phyloP scores from a whole-genome alignment of 2,888 invertebrate species.

The Harpalus rufipes region DNA sequence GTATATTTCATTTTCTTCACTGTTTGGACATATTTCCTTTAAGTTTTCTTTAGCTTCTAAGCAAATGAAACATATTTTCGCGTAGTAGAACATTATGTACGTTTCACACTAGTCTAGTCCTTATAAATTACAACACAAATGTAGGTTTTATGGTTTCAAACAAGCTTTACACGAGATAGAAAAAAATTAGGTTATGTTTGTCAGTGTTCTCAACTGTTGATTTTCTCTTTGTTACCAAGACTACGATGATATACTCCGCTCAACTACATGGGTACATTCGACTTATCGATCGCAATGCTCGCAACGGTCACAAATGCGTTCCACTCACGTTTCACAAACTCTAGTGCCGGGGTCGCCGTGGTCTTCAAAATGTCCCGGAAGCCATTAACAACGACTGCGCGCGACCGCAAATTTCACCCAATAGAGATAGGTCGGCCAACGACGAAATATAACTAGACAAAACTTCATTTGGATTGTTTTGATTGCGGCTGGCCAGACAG shows the following conservation, averaged over 20 bases:
- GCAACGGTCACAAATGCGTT: too few relatives aligned
- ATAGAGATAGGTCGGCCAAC: too few relatives aligned
- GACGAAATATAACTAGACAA: too few relatives aligned
- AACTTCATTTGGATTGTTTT: too few relatives aligned
- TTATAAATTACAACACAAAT: conserved; percentile 1
- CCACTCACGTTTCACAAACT: too few relatives aligned
- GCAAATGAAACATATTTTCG: conserved; percentile 4
- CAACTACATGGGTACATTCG: background rate
- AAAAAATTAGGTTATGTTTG: background rate
- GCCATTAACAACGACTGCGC: too few relatives aligned
- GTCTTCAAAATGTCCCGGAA: too few relatives aligned
- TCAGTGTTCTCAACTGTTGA: background rate
- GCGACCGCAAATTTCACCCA: too few relatives aligned
- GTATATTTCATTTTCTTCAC: background rate
- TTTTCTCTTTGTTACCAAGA: background rate
- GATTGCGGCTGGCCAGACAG: too few relatives aligned
- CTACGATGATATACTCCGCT: background rate
- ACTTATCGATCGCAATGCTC: too few relatives aligned
- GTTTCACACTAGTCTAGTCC: background rate
- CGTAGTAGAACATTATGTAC: conserved; percentile 7
- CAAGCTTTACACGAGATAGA: background rate
- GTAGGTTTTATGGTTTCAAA: background rate
- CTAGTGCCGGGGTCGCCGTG: too few relatives aligned
- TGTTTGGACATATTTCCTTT: background rate
- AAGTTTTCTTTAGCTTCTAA: background rate